Conservation (phyloP, 2,888 invertebrate genomes). For the Nesidiocoris tenuis region DNA sequence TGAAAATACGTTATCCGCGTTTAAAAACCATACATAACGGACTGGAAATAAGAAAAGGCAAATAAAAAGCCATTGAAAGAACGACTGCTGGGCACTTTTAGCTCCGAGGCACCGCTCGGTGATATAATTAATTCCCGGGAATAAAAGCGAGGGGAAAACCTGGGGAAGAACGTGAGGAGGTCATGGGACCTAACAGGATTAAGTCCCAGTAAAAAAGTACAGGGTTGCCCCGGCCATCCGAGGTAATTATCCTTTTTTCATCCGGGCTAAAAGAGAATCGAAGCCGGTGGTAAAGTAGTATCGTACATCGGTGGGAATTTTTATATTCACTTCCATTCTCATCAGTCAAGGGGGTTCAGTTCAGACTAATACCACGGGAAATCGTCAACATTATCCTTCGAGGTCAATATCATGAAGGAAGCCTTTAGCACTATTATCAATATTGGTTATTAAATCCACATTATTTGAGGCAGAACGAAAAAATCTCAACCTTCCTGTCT, state of each 20-base stretch:
- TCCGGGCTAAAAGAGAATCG: not conserved
- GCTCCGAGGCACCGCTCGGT: not conserved
- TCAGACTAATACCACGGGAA: not conserved
- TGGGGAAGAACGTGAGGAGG: not conserved
- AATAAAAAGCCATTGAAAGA: not conserved
- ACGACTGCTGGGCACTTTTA: not conserved
- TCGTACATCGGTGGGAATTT: not conserved
- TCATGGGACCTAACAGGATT: conserved; percentile 24
- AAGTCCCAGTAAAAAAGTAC: conserved; percentile 10
- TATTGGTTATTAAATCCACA: too few relatives aligned
- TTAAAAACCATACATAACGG: too few relatives aligned
- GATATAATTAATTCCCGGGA: conserved; percentile 18
- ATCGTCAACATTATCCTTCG: too few relatives aligned
- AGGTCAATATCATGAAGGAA: too few relatives aligned
- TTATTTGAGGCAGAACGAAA: too few relatives aligned
- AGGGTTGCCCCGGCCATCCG: conserved; percentile 11
- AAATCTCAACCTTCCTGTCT: too few relatives aligned
- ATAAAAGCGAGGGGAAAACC: not conserved
- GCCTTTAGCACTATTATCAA: too few relatives aligned
- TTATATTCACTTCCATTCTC: not conserved
- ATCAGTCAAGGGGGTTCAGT: too few relatives aligned
- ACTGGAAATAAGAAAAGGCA: not conserved
- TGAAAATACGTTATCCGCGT: too few relatives aligned
- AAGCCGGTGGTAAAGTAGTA: conserved; percentile 3
- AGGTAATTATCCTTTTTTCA: conserved; percentile 19